These are phyloP conservation scores for Vulpes vulpes DNA, from an alignment of 2,113 vertebrate species.

Conservation along the genomic window DNA sequence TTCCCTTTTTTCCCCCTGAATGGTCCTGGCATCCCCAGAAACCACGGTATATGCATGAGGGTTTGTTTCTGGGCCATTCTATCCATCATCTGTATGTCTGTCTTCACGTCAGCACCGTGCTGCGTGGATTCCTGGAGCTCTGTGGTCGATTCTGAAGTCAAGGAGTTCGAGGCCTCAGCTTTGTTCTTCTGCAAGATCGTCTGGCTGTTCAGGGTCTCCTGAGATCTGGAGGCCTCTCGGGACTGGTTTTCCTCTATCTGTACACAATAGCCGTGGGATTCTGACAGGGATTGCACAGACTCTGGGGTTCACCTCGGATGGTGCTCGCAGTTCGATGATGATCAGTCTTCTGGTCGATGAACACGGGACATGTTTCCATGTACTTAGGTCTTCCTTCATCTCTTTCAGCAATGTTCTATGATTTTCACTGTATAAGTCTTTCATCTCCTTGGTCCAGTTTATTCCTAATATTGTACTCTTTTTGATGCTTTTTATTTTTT, in stretches of 20 bases:
- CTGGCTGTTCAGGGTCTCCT: not conserved
- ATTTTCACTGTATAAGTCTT: not conserved
- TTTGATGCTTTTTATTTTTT: not conserved
- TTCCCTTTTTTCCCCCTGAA: not conserved
- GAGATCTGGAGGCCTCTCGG: not conserved
- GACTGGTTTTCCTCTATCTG: not conserved
- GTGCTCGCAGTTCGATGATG: too few species aligned
- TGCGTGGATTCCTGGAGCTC: not conserved
- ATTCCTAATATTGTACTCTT: not conserved
- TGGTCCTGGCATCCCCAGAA: fast-evolving
- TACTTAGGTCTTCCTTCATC: not conserved
- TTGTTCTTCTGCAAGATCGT: not conserved
- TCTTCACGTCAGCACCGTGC: too few species aligned
- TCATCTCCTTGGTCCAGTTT: not conserved
- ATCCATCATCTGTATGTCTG: fast-evolving
- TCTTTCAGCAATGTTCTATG: not conserved
- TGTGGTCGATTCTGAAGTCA: not conserved
- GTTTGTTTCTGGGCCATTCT: not conserved
- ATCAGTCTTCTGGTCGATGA: not conserved
- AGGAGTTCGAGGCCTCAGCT: not conserved
- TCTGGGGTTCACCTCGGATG: fast-evolving
- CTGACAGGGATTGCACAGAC: not conserved
- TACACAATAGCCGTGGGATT: not conserved
- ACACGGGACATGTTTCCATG: fast-evolving
- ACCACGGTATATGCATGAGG: fast-evolving